Percentiles rank a stretch among this genome's conserved stretches.
These are phyloP conservation scores for Nomada fucata DNA, from an alignment of 2,888 invertebrate species.

Conservation along the genomic window DNA sequence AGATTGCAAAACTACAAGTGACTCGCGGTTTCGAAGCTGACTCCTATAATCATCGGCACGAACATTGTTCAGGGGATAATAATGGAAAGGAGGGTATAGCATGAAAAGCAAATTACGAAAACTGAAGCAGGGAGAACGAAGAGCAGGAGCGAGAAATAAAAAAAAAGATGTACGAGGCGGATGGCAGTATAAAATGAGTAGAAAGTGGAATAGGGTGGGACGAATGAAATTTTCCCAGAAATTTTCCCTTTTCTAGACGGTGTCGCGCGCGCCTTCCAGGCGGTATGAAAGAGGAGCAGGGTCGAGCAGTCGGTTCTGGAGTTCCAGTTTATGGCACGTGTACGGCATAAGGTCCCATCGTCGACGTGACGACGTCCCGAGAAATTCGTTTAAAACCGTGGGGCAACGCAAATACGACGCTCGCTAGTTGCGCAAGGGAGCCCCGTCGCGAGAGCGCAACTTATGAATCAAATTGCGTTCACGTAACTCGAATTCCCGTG, in stretches of 20 bases:
- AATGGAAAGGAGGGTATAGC: no score
- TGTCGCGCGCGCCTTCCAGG: conserved; percentile 22
- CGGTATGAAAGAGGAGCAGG: conserved; percentile 6
- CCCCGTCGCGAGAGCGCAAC: conserved; percentile 43
- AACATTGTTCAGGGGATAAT: no score
- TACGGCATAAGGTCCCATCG: conserved; percentile 53
- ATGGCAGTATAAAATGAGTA: not conserved
- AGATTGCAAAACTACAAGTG: no score
- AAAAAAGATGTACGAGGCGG: not conserved
- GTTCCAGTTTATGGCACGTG: conserved; percentile 57
- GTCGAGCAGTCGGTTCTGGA: conserved; percentile 5
- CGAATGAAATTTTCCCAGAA: conserved; percentile 22
- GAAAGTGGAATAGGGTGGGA: not conserved
- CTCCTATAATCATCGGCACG: no score
- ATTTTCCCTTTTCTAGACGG: conserved; percentile 28
- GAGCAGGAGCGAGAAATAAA: not conserved
- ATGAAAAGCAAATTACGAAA: no score
- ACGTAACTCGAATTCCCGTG: conserved; percentile 49
- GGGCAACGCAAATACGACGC: conserved; percentile 41
- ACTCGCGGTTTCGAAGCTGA: no score
- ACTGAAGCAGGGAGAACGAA: no score
- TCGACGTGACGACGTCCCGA: conserved; percentile 37
- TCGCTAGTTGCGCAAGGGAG: conserved; percentile 13
- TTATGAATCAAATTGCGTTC: conserved; percentile 60
- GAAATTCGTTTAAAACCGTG: conserved; percentile 60